Percentiles rank a stretch among this genome's conserved stretches.
Conservation (phyloP, 1,140 invertebrate species). For the Galleria mellonella region DNA sequence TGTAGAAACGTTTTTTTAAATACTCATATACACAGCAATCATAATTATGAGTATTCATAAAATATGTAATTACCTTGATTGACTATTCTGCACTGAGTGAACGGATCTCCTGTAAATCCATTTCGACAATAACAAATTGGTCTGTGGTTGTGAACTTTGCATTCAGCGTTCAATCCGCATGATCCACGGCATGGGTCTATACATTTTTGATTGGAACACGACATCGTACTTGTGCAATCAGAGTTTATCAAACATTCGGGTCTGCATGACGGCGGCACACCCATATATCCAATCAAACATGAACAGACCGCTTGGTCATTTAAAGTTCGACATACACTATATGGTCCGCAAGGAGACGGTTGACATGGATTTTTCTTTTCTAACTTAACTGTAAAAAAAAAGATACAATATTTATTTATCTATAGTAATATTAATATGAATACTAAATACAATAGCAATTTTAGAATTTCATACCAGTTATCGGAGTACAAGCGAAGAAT, state of each 20-base stretch:
- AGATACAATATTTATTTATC: too few species aligned
- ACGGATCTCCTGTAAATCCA: slow-evolving; percentile 78
- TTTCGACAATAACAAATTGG: slow-evolving; percentile 79
- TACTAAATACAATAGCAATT: not conserved
- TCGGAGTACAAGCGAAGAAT: slow-evolving; percentile 67
- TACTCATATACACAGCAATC: too few species aligned
- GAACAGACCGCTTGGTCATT: slow-evolving; percentile 80
- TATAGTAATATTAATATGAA: not conserved
- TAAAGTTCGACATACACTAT: slow-evolving; percentile 80
- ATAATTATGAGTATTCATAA: too few species aligned
- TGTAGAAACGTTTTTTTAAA: too few species aligned
- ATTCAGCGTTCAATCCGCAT: slow-evolving; percentile 78
- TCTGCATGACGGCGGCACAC: slow-evolving; percentile 83
- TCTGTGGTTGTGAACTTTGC: slow-evolving; percentile 78
- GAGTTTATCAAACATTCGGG: slow-evolving; percentile 83
- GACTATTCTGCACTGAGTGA: slow-evolving; percentile 53
- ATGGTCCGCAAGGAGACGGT: slow-evolving; percentile 79
- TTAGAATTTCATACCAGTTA: not conserved
- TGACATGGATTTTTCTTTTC: slow-evolving; percentile 71
- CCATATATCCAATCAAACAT: slow-evolving; percentile 82
- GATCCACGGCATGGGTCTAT: slow-evolving; percentile 85
- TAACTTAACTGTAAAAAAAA: slow-evolving; percentile 33
- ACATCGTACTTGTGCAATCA: slow-evolving; percentile 85
- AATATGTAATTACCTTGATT: slow-evolving; percentile 38
- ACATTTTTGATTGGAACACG: slow-evolving; percentile 91